Base-by-base conservation (phyloP, 2,113 vertebrate genomes). In the Sitta europaea region DNA sequence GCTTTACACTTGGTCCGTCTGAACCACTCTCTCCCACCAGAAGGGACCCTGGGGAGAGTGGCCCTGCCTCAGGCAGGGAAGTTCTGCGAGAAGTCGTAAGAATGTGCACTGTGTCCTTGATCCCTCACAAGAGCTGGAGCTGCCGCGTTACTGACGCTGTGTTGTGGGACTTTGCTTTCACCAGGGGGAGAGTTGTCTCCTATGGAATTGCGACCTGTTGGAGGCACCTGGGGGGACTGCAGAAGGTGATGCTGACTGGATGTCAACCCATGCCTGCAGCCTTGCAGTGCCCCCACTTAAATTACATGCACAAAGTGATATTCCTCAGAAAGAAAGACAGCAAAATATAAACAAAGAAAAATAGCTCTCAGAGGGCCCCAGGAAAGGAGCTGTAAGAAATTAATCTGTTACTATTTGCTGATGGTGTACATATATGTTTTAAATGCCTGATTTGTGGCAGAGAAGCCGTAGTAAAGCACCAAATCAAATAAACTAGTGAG, bases 71-170 rank as follows among this genome's bases (percentile, higher is more conserved):
- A 0, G 58, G 23, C 48, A 65, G 54, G 50, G 27, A 79, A 45
- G 8, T 12, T 15, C 45, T 91, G 7, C 7, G 8, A 61, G 45
- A 29, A 70, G 36, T 9, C 4, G 3, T 51, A 38, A 23, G 61
- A 48, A 43, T 33, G 27, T 7, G 10, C 18, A 1, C 24, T 2
- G 57, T 50, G 47, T 63, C 92, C 62, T 80, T 48, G 62, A 63
- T 72, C 48, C 35, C 31, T 40, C 12, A 15, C 1, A 1, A 43
- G 87, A 63, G 76, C 48, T 31, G 36, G 33, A 63, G 40, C 50
- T 38, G 42, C 62, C 0, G 0, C 0, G 0, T 19, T 40, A 17
- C 53, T 35, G 58, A 33, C 0, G 5, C 42, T 5, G 12, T 0
- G 4, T 17, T 10, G 0, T 0, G 0, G 63, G 54, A 55, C 48